These are phyloP conservation scores for Poecile montanus DNA, from an alignment of 2,797 vertebrate genomes.

Conservation along the genomic window DNA sequence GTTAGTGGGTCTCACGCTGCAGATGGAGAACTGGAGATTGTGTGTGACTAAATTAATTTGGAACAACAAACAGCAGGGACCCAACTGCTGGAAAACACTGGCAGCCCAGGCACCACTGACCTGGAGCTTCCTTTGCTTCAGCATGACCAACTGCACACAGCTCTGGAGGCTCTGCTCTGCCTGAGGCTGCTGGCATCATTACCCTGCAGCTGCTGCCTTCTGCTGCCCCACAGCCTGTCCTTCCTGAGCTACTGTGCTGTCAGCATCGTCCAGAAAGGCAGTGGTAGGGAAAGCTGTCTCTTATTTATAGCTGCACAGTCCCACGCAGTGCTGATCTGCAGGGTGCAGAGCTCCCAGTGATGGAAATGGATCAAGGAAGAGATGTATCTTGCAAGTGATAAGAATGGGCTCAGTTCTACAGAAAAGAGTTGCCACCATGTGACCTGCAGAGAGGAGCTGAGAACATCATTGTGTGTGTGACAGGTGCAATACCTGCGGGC, in stretches of 20 bases:
- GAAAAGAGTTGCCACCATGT: background rate
- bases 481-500: background rate
- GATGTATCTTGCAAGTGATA: background rate
- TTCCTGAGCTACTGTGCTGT: background rate
- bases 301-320: background rate
- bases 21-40: background rate
- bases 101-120: accelerated
- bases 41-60: background rate
- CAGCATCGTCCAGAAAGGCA: background rate
- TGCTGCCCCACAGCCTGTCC: background rate
- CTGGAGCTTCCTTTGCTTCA: background rate
- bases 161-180: background rate
- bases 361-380: background rate
- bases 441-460: background rate
- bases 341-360: background rate
- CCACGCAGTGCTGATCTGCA: background rate
- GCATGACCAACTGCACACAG: accelerated
- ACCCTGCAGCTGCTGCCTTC: background rate
- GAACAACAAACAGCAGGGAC: background rate
- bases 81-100: background rate
- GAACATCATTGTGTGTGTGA: background rate
- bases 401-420: background rate
- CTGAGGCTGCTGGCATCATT: background rate
- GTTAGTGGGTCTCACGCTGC: background rate
- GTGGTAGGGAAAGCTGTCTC: background rate